Evolutionary conservation across 2,888 invertebrate species (phyloP).

Genomic region (Fragum sueziense): DNA sequence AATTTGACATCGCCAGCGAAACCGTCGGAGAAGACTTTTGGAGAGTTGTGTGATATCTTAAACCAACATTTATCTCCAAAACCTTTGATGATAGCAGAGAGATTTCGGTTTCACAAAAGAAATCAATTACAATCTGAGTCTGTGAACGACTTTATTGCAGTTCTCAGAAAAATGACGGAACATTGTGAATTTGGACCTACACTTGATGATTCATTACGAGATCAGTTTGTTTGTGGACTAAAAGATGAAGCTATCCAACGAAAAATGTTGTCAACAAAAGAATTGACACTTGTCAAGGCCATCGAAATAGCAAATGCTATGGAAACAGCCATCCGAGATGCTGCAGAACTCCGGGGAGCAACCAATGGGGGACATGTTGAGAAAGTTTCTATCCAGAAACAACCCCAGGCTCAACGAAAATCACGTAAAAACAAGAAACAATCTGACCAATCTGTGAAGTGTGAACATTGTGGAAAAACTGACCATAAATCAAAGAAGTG

Average conservation of each 20-base stretch:
- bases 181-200: not conserved
- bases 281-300: too few species aligned
- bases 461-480: not conserved
- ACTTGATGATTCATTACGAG: not conserved
- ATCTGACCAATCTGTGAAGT: too few species aligned
- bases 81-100: constrained; percentile 50
- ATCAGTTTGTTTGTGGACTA: not conserved
- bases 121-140: not conserved
- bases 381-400: too few species aligned
- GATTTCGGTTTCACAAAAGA: constrained; percentile 19
- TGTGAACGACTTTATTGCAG: not conserved
- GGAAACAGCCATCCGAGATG: too few species aligned
- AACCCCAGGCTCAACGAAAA: too few species aligned
- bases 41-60: not conserved
- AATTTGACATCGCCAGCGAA: not conserved
- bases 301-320: too few species aligned
- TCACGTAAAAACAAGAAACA: too few species aligned
- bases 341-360: too few species aligned
- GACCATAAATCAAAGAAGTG: not conserved
- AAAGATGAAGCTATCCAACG: not conserved
- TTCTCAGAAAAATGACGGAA: not conserved
- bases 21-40: not conserved
- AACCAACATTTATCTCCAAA: constrained; percentile 26
- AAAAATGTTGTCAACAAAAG: too few species aligned
- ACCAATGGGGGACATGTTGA: too few species aligned